Evolutionary conservation across 2,113 vertebrate genomes (phyloP), one percentile per base, ranked within the genome.

Genomic region (Delphinus delphis): DNA sequence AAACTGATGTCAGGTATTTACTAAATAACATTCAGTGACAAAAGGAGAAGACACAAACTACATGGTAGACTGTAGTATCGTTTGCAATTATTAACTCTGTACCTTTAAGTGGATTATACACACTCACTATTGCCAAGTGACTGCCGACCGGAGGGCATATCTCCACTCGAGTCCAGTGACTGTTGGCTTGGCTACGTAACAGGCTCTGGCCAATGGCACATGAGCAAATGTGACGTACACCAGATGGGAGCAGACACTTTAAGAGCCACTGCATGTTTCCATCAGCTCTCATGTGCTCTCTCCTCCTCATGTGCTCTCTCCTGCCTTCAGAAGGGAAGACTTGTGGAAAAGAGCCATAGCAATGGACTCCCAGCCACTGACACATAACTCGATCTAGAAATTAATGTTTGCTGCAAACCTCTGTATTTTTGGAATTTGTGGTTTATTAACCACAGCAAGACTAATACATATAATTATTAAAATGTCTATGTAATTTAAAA

Each of bases 391-490:
- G 68, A 92, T 82, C 70, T 86, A 71, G 65, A 93, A 97, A 87
- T 70, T 58, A 82, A 73, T 23, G 71, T 33, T 12, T 77, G 28
- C 20, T 62, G 53, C 65, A 86, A 87, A 86, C 41, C 82, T 86
- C 77, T 41, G 41, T 84, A 88, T 76, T 92, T 81, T 44, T 31
- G 23, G 31, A 93, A 53, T 53, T 53, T 53, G 81, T 55, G 74
- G 60, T 55, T 93, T 68, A 90, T 80, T 88, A 77, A 77, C 31
- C 23, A 90, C 36, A 83, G 83, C 62, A 96, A 85, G 68, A 20
- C 84, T 94, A 77, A 87, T n/a, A 65, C 28, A 60, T 36, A 11
- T 67, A 71, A 94, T 84, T 87, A 94, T 71, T 38, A 76, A 96
- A 95, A 94, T 38, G 21, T 38, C 38, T 80, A 13, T 21, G 53